Conservation (phyloP, 2,113 vertebrate genomes). For the Chaenogobius annularis region DNA sequence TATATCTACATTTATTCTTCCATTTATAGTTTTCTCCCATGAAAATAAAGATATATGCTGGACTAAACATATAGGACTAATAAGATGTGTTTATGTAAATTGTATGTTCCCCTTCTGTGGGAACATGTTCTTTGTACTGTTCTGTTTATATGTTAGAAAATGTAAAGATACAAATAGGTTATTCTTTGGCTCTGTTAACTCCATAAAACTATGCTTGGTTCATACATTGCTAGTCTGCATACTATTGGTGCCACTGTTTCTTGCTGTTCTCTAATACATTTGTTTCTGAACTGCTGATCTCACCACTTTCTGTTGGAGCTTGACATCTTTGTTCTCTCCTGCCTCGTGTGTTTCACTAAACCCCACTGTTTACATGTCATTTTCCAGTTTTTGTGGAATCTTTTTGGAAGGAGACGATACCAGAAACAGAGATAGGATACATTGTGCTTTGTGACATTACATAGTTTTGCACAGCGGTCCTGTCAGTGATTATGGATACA, state of each 20-base stretch:
- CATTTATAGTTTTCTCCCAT: background rate
- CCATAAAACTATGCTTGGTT: background rate
- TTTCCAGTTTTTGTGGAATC: conserved; percentile 29
- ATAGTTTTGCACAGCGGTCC: conserved; percentile 17
- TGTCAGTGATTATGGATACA: conserved; percentile 25
- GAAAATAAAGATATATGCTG: too few species aligned
- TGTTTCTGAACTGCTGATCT: conserved; percentile 15
- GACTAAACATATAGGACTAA: too few species aligned
- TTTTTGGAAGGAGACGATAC: conserved; percentile 21
- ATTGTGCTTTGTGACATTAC: conserved; percentile 33
- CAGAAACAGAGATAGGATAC: conserved; percentile 8
- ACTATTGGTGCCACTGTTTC: background rate
- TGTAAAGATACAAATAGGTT: background rate
- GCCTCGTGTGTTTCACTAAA: conserved; percentile 31
- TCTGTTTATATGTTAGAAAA: too few species aligned
- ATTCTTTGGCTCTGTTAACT: background rate
- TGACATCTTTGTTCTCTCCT: conserved; percentile 27
- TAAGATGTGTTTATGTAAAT: too few species aligned
- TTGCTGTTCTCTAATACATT: background rate
- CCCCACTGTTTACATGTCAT: conserved; percentile 47
- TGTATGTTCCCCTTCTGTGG: too few species aligned
- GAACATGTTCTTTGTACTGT: too few species aligned
- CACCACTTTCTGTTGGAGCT: conserved; percentile 6
- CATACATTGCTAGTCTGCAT: background rate
- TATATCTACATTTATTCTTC: background rate